A percentile compares a stretch with the other conserved stretches of the same genome.
Conservation (phyloP, 2,113 vertebrate species). For the Gallinago media region DNA sequence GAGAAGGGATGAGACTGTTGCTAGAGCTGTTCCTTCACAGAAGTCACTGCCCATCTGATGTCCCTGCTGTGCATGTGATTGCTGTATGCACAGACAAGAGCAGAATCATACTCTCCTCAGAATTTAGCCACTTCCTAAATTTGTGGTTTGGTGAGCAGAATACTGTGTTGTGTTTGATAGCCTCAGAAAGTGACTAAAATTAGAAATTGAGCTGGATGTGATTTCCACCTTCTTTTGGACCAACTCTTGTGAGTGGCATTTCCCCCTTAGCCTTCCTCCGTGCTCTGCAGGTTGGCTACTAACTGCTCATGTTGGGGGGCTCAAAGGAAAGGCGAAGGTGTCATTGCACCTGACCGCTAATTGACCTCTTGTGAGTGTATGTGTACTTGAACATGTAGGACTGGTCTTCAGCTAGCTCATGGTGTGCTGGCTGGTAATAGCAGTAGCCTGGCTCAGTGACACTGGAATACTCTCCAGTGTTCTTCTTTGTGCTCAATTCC, state of each 20-base stretch:
- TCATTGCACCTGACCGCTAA: neutral
- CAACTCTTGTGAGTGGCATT: neutral
- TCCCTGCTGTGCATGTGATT: neutral
- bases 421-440: neutral
- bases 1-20: neutral
- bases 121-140: constrained; percentile 52
- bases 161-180: neutral
- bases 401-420: neutral
- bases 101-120: neutral
- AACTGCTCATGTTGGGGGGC: neutral
- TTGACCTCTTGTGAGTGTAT: neutral
- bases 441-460: neutral
- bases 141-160: constrained; percentile 32
- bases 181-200: constrained; percentile 34
- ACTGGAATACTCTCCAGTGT: neutral
- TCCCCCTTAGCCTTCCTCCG: neutral
- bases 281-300: neutral
- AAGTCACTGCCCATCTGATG: neutral
- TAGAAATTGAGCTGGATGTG: neutral
- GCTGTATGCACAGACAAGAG: neutral
- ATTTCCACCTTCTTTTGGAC: neutral
- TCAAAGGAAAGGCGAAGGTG: neutral
- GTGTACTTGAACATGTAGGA: neutral
- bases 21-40: neutral
- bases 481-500: neutral